These are phyloP conservation scores for Rhodeus uyekii DNA, from an alignment of 2,797 vertebrate species.

Conservation along the genomic window DNA sequence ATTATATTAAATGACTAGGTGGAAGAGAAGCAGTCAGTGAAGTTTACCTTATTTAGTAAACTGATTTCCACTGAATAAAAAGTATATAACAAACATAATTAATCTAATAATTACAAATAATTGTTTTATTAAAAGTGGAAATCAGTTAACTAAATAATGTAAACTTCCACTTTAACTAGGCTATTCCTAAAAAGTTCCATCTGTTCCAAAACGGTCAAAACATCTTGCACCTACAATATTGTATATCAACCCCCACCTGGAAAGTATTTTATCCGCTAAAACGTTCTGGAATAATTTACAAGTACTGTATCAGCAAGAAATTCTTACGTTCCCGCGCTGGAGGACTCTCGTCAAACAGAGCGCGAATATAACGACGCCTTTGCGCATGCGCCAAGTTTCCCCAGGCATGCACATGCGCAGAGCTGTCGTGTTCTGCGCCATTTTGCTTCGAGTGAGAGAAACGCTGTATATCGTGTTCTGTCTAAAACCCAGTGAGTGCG, in stretches of 20 bases:
- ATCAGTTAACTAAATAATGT: too few relatives aligned
- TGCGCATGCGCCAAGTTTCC: background rate
- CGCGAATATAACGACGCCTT: background rate
- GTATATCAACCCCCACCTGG: too few relatives aligned
- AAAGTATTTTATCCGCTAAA: background rate
- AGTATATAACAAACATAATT: too few relatives aligned
- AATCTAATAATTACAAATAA: too few relatives aligned
- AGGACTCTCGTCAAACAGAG: background rate
- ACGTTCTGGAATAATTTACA: background rate
- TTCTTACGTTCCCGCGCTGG: background rate
- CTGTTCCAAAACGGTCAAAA: background rate
- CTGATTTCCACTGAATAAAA: too few relatives aligned
- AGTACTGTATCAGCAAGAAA: background rate
- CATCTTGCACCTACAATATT: background rate
- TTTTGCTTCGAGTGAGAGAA: slow-evolving; percentile 38
- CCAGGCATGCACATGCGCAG: slow-evolving; percentile 23
- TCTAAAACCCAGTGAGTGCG: background rate
- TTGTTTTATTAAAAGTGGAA: too few relatives aligned
- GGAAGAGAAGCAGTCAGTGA: too few relatives aligned
- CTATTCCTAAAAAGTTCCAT: background rate
- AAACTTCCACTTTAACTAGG: too few relatives aligned
- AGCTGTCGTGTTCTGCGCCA: slow-evolving; percentile 7
- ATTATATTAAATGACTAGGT: background rate
- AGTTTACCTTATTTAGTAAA: too few relatives aligned
- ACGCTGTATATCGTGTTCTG: background rate